Base-by-base conservation (phyloP, 2,113 vertebrate genomes). In the Lepidothrix coronata region DNA sequence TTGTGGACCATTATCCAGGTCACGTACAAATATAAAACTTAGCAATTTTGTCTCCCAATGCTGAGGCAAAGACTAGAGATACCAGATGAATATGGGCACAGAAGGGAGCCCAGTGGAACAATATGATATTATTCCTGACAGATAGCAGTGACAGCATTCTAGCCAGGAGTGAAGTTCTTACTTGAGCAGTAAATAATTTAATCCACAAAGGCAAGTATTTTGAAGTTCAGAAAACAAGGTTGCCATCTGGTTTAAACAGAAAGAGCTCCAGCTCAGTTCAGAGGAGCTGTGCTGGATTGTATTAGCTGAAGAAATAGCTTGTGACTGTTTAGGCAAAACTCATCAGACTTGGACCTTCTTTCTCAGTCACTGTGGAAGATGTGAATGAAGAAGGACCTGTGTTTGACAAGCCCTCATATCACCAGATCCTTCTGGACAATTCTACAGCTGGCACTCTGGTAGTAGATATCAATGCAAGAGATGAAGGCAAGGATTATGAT, bases 391-490 rank as follows among this genome's bases (percentile, higher is more conserved):
- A 92, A 85, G 95, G 85, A 75, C 97, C 97, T 0, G 0, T 62
- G 52, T 96, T 97, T 93, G 95, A 97, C 39, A 68, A 93, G 49
- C 66, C 96, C 55, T 94, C 92, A 1, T 97, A 97, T 37, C 11
- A 89, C 76, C 88, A 23, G 76, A 66, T 95, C 44, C 94, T 97
- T 83, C 81, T 2, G 43, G 96, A 97, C 66, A 95, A 66, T 81
- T 89, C 96, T 54, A 61, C 85, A 48, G 85, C 90, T 78, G 96
- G 72, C 61, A 96, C 70, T 2, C 39, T 95, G 37, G 81, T 97
- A 33, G 66, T 96, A 41, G 97, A 97, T n/a, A 65, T 97, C 57
- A 96, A 96, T 62, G 97, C 97, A 88, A 95, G 58, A 67, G 94
- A 97, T 91, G 95, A 93, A 85, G 70, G 23, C 76, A 92, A 91